A percentile compares a stretch with the other conserved stretches of the same genome.
Conservation (phyloP, 1,140 invertebrate genomes). For the Hylyphantes graminicola region DNA sequence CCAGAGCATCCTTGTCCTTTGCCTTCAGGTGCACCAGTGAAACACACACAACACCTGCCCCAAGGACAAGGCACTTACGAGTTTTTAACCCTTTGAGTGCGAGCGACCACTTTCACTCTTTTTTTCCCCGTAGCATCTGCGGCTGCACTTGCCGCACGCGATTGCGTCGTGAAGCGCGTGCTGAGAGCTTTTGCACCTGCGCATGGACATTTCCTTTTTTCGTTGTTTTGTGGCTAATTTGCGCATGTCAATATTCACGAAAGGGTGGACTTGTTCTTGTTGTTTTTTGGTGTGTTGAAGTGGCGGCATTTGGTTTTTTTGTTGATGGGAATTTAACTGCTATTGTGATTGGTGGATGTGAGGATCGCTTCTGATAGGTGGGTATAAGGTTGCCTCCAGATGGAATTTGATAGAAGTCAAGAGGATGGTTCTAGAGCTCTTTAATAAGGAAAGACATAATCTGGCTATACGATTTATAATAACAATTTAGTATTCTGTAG, state of each 20-base stretch:
- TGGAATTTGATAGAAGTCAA: no score
- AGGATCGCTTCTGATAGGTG: no score
- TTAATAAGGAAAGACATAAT: no score
- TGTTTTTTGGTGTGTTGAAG: no score
- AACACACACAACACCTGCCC: constrained; percentile 46
- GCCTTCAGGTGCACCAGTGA: constrained; percentile 32
- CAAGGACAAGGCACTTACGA: constrained; percentile 45
- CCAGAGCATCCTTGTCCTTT: constrained; percentile 41
- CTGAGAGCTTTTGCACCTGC: background rate
- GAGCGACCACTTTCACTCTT: constrained; percentile 46
- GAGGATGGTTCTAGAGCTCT: no score
- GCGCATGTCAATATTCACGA: background rate
- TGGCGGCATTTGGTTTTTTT: no score
- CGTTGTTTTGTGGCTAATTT: background rate
- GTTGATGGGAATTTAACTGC: no score
- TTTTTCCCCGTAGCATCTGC: constrained; percentile 10
- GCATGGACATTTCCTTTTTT: background rate
- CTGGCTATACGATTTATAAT: no score
- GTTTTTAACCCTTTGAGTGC: constrained; percentile 44
- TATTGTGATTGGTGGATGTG: no score
- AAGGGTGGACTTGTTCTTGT: no score
- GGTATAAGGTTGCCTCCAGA: no score
- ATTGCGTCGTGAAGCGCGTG: constrained; percentile 8
- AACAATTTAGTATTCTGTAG: no score
- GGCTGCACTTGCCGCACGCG: constrained; percentile 20